Evolutionary conservation across 2,888 invertebrate genomes (phyloP), one percentile per base, ranked within the genome.

Genomic region (Pecten maximus): DNA sequence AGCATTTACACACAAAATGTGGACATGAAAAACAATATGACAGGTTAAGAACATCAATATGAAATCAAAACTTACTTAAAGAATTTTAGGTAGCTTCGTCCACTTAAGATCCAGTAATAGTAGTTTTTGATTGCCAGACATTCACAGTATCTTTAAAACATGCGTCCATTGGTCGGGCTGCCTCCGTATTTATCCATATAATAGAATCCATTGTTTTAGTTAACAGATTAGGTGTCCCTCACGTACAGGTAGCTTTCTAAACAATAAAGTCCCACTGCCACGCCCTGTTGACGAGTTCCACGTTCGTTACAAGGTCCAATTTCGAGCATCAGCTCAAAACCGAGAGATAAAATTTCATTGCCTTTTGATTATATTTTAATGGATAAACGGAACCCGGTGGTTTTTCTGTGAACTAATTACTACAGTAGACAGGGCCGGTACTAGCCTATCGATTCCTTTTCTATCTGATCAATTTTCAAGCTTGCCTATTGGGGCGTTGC

Each of bases 401-500:
- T 54, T 54, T 2, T 54, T 54, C 54, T 54, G 54, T 2, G 35
- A 15, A 74, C 74, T 35, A 74, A 35, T 74, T 74, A 35, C 35
- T 3, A 2, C 74, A 12, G 74, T 28, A 28, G 74, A 8, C 10
- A 0, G 19, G 44, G 12, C 44, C 12, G 44, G 44, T 44, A 44
- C 12, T 44, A 28, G 10, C 74, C 10, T 74, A 74, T 74, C 74
- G 74, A 74, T 74, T 23, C 28, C 35, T 35, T 28, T 74, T 35
- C 74, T 74, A 74, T 74, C 74, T 74, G 74, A 74, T 74, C 74
- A 74, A 74, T 74, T 28, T 35, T 35, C 35, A 74, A 28, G 28
- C 74, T 16, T 74, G 74, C 74, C 35, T 74, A 74, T 74, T 28
- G 74, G 23, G 74, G 74, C 74, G 74, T 74, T 74, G 74, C 74